A percentile compares a stretch with the other conserved stretches of the same genome.
These are phyloP conservation scores for Muntiacus reevesi DNA, from an alignment of 2,113 vertebrate genomes.

Conservation along the genomic window DNA sequence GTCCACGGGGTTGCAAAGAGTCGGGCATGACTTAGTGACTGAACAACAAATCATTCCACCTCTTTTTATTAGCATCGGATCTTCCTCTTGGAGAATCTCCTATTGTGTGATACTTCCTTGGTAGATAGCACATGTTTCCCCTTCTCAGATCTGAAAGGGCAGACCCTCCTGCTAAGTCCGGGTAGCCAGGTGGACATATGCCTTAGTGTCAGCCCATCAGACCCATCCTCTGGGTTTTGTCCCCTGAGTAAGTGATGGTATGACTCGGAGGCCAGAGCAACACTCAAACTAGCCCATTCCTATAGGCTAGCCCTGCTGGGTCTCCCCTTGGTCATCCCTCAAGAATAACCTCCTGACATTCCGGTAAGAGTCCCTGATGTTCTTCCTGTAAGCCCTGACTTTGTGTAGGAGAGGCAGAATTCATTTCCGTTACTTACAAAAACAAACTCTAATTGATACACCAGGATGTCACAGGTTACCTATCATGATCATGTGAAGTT, in stretches of 20 bases:
- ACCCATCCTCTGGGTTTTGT: neutral
- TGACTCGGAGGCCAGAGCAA: too few species aligned
- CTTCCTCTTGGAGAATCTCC: neutral
- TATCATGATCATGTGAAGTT: neutral
- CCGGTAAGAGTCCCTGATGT: neutral
- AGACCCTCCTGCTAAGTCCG: neutral
- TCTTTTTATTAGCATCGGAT: neutral
- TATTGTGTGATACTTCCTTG: neutral
- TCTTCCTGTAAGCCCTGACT: neutral
- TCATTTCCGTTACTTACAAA: neutral
- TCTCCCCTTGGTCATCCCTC: neutral
- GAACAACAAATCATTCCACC: neutral
- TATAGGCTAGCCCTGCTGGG: neutral
- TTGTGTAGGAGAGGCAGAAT: neutral
- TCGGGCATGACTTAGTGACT: neutral
- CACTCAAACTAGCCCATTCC: rapidly evolving
- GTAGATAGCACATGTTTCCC: neutral
- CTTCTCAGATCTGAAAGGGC: neutral
- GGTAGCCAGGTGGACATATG: neutral
- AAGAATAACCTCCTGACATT: neutral
- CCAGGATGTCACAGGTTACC: neutral
- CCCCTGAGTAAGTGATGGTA: neutral
- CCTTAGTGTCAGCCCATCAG: neutral
- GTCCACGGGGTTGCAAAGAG: neutral
- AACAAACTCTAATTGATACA: neutral